Conservation (phyloP, 2,797 vertebrate genomes). For the Lepidocolaptes lacrymiger region DNA sequence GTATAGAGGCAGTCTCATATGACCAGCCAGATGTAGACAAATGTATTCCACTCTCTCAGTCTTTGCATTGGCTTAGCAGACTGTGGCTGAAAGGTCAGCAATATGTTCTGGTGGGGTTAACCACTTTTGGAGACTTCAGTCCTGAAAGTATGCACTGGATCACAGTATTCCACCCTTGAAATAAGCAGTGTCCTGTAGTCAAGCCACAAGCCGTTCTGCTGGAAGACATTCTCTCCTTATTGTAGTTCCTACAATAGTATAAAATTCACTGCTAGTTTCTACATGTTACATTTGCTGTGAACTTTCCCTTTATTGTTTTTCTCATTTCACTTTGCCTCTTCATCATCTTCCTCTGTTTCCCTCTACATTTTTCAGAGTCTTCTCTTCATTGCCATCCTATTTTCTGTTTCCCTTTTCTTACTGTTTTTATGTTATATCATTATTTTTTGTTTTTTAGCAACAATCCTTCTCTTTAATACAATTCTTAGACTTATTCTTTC, state of each 20-base stretch:
- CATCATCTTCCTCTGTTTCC: background rate
- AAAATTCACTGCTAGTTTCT: background rate
- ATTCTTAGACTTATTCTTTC: background rate
- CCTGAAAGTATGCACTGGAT: background rate
- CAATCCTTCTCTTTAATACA: background rate
- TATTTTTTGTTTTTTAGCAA: background rate
- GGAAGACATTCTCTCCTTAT: background rate
- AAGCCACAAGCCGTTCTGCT: background rate
- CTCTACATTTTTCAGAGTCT: background rate
- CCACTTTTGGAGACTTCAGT: background rate
- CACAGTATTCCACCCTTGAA: background rate
- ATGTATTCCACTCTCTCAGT: background rate
- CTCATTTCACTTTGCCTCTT: background rate
- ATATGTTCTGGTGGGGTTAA: background rate
- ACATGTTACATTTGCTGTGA: background rate
- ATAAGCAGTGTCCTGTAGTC: background rate
- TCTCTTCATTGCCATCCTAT: background rate
- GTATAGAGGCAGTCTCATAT: rapidly evolving
- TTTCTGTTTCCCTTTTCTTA: background rate
- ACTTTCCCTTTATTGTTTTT: background rate
- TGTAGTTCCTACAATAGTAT: background rate
- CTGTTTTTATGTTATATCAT: background rate
- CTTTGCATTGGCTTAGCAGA: background rate
- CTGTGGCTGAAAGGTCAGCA: background rate
- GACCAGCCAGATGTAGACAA: background rate